Base-by-base conservation (phyloP, 2,888 invertebrate species). In the Apotomis turbidana region DNA sequence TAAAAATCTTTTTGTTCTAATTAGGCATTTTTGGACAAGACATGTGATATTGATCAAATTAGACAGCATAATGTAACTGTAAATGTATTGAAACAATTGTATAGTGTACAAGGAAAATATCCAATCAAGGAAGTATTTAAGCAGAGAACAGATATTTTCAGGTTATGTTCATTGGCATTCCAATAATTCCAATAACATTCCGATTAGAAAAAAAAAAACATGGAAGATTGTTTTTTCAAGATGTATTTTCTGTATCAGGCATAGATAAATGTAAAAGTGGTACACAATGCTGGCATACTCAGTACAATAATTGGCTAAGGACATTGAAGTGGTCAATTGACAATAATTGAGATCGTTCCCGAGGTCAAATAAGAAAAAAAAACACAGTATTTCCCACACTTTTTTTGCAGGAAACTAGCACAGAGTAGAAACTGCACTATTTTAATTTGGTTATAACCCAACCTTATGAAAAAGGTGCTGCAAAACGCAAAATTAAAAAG, bases 261-360 rank as follows among this genome's bases (percentile, higher is more conserved):
- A 67, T 68, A 76, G 72, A 77, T 73, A 46, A 75, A 77, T 74
- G 77, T 76, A 77, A 78, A 73, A 66, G 49, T 66, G 52, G 15
- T 63, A 51, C 52, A 73, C 68, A 70, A 68, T 70, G 78, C 66
- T 66, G 46, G 46, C 80, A 79, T 78, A 78, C 68, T 62, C 58
- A 78, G 78, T 75, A 77, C 74, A 74, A 73, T 83, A 83, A 88
- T 88, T 89, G 86, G 79, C 76, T 81, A 78, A 81, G 83, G 80
- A 81, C 85, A 83, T 74, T 76, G 83, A 83, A 80, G 81, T 66
- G 44, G 66, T 78, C 87, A 90, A 90, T 90, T 89, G 89, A 79
- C 76, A 81, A 84, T 86, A 89, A 89, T 89, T 87, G 85, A 80
- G 73, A 80, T 80, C 87, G 82, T 80, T 81, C 80, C 79, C 84